Conservation (phyloP, 2,113 vertebrate genomes). For the Laticauda colubrina region DNA sequence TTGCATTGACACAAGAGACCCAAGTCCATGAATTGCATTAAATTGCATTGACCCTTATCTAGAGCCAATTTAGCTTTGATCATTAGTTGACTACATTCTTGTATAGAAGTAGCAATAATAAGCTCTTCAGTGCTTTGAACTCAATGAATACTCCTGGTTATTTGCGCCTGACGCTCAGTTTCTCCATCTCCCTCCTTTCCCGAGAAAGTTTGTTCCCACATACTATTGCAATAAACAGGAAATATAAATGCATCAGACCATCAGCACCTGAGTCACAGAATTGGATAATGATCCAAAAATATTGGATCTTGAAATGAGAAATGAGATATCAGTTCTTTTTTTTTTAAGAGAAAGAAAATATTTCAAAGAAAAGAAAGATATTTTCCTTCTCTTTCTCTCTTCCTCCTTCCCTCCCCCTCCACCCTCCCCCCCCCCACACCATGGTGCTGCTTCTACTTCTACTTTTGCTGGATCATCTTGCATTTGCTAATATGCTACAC, state of each 20-base stretch:
- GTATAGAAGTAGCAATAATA: not conserved
- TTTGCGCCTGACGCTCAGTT: not conserved
- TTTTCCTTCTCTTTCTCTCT: not conserved
- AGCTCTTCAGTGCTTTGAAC: not conserved
- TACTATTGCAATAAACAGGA: slow-evolving; percentile 66
- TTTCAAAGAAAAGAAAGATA: not conserved
- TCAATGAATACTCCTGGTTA: not conserved
- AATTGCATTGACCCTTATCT: not conserved
- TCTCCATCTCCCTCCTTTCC: not conserved
- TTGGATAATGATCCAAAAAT: slow-evolving; percentile 22
- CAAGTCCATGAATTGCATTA: not conserved
- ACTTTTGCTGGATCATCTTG: not conserved
- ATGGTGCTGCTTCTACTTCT: not conserved
- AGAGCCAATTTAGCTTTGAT: not conserved
- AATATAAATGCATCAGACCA: slow-evolving; percentile 69
- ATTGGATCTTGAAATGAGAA: slow-evolving; percentile 61
- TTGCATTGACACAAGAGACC: not conserved
- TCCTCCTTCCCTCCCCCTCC: too few species aligned
- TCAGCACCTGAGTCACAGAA: slow-evolving; percentile 42
- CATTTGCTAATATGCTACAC: not conserved
- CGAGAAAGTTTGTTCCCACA: slow-evolving; percentile 21
- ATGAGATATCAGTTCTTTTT: slow-evolving; percentile 36
- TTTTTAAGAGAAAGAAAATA: not conserved
- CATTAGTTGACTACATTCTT: not conserved
- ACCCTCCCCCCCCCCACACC: not conserved